Conservation (phyloP, 2,888 invertebrate genomes). For the Melanotus villosus region DNA sequence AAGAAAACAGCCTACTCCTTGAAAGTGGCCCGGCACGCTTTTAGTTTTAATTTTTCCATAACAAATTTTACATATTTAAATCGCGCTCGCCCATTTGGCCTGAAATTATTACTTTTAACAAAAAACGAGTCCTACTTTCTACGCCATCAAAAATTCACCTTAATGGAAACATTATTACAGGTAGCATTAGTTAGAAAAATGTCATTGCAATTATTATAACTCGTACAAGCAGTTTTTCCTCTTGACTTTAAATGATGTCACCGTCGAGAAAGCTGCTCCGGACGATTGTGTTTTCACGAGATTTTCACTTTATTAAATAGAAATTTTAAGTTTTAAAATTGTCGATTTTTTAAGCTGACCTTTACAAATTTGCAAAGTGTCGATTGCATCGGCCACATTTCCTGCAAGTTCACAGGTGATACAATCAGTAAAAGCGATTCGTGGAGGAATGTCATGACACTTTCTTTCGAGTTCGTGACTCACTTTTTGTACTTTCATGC, state of each 20-base stretch:
- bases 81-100: too few species aligned
- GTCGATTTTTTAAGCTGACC: too few species aligned
- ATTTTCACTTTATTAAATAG: too few species aligned
- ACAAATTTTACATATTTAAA: too few species aligned
- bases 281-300: too few species aligned
- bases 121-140: background rate
- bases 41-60: too few species aligned
- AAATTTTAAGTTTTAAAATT: too few species aligned
- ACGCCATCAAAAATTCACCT: background rate
- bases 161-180: background rate
- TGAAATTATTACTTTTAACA: background rate
- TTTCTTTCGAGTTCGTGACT: conserved; percentile 44
- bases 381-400: conserved; percentile 19
- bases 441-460: conserved; percentile 42
- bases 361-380: background rate
- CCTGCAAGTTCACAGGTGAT: conserved; percentile 35
- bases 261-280: background rate
- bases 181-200: background rate
- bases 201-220: background rate
- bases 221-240: background rate
- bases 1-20: too few species aligned
- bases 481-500: conserved; percentile 27
- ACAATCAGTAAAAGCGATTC: conserved; percentile 42
- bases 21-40: too few species aligned
- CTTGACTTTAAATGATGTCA: background rate